Conservation (phyloP, 2,113 vertebrate species). For the Orthonyx spaldingii region DNA sequence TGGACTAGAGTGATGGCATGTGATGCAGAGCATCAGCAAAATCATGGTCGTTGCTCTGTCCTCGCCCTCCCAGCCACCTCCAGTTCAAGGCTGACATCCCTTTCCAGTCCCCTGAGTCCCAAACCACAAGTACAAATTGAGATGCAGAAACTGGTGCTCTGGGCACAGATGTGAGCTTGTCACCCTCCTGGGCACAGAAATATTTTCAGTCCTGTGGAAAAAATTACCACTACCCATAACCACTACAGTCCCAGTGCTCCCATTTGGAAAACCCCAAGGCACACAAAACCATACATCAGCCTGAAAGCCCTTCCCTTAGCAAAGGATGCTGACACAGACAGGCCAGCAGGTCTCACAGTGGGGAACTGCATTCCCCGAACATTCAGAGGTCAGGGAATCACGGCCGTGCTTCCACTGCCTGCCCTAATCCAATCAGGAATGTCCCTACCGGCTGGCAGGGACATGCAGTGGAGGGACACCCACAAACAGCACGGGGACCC, state of each 20-base stretch:
- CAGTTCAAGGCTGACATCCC: not conserved
- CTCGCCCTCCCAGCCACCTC: not conserved
- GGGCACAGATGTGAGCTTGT: not conserved
- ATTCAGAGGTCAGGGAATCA: not conserved
- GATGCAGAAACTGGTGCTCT: not conserved
- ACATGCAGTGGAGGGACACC: not conserved
- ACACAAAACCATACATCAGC: not conserved
- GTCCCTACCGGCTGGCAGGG: rapidly evolving
- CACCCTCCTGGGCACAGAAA: not conserved
- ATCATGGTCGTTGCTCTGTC: rapidly evolving
- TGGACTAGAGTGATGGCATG: rapidly evolving
- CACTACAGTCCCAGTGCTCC: not conserved
- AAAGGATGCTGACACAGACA: not conserved
- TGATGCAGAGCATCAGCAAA: not conserved
- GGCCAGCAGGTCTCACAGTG: not conserved
- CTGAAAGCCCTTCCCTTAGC: not conserved
- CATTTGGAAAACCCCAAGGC: not conserved
- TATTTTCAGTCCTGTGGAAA: not conserved
- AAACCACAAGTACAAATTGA: not conserved
- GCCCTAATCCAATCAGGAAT: not conserved
- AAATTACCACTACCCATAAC: not conserved
- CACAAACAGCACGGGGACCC: rapidly evolving
- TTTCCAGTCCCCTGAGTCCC: not conserved
- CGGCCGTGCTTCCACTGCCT: rapidly evolving
- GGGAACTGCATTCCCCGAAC: not conserved